Evolutionary conservation across 2,888 invertebrate species (phyloP).

Genomic region (Aphidius colemani): DNA sequence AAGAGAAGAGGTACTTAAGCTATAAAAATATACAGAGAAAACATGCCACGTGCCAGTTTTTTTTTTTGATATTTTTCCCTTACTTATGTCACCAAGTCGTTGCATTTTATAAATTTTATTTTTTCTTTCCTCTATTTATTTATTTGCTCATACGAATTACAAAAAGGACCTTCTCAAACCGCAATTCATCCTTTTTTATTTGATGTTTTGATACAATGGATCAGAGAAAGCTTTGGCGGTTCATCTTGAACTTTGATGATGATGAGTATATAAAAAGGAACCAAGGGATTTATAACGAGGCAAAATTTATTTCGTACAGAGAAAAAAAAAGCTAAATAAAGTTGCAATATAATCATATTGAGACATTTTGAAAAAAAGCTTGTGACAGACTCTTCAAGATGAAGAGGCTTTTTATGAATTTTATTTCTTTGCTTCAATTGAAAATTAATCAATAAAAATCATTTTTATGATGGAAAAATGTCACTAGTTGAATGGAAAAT

Average conservation of each 20-base stretch:
- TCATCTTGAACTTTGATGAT: slow-evolving; percentile 16
- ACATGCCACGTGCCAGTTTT: slow-evolving; percentile 28
- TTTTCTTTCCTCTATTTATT: slow-evolving; percentile 21
- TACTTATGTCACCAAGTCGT: not conserved
- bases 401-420: too few species aligned
- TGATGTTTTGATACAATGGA: slow-evolving; percentile 48
- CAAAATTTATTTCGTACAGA: not conserved
- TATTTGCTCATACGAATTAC: slow-evolving; percentile 20
- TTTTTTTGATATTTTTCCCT: slow-evolving; percentile 19
- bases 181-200: slow-evolving; percentile 37
- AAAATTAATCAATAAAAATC: not conserved
- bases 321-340: not conserved
- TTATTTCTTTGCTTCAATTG: not conserved
- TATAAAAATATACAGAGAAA: slow-evolving; percentile 3
- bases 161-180: slow-evolving; percentile 32
- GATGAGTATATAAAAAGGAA: not conserved
- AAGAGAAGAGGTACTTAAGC: slow-evolving; percentile 14
- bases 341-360: not conserved
- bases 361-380: too few species aligned
- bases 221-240: slow-evolving; percentile 34
- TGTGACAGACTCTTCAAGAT: too few species aligned
- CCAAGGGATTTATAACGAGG: not conserved
- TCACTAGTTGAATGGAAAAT: not conserved
- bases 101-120: too few species aligned
- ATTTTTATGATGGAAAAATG: not conserved